Conservation (phyloP, 2,888 invertebrate species). For the Nomada flava region DNA sequence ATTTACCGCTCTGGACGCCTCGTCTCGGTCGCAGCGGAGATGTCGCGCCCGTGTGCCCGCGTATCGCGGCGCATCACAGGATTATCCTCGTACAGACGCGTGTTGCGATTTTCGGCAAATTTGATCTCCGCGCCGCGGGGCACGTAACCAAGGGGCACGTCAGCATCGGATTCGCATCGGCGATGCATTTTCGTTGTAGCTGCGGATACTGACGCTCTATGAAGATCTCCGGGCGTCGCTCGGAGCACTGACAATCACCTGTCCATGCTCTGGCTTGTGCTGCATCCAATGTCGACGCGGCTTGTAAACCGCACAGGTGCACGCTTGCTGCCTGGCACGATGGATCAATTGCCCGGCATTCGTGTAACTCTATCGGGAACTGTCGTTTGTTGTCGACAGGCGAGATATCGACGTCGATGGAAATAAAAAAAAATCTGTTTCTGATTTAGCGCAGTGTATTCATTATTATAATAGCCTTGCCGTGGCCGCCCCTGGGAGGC, state of each 20-base stretch:
- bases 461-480: not conserved
- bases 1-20: too few relatives aligned
- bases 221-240: conserved; percentile 76
- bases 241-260: conserved; percentile 82
- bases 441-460: not conserved
- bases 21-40: too few relatives aligned
- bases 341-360: conserved; percentile 57
- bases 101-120: conserved; percentile 16
- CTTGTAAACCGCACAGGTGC: conserved; percentile 49
- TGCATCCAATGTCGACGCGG: conserved; percentile 53
- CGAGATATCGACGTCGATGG: not conserved
- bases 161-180: conserved; percentile 17
- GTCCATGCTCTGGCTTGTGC: conserved; percentile 77
- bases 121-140: conserved; percentile 13
- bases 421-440: not conserved
- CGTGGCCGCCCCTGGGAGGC: not conserved
- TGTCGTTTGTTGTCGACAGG: not conserved
- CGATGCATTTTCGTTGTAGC: conserved; percentile 56
- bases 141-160: not conserved
- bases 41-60: too few relatives aligned
- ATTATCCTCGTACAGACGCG: conserved; percentile 5
- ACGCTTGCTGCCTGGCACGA: conserved; percentile 28
- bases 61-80: not conserved
- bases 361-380: conserved; percentile 46
- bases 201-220: conserved; percentile 60